Conservation (phyloP, 2,113 vertebrate genomes). For the Mormoops blainvillei region DNA sequence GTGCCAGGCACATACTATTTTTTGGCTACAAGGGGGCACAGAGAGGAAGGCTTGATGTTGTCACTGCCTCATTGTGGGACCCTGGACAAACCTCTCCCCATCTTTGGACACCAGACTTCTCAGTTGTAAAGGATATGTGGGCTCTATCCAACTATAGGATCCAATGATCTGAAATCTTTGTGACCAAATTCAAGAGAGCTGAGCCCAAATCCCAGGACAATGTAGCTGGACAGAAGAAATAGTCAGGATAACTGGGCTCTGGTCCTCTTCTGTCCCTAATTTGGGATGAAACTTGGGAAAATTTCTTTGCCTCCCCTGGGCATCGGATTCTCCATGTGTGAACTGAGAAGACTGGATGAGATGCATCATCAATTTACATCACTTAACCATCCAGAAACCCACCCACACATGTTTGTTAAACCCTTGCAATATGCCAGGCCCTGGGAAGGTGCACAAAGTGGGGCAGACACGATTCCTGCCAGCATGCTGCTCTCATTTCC, state of each 20-base stretch:
- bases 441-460: neutral
- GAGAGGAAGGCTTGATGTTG: neutral
- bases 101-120: neutral
- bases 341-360: neutral
- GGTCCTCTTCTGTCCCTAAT: neutral
- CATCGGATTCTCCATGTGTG: neutral
- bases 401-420: neutral
- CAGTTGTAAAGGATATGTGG: neutral
- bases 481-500: neutral
- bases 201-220: neutral
- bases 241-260: neutral
- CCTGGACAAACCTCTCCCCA: neutral
- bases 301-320: neutral
- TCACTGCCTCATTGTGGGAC: neutral
- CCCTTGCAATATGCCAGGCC: neutral
- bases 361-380: neutral
- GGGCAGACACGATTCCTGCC: neutral
- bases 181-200: neutral
- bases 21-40: neutral
- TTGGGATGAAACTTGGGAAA: neutral
- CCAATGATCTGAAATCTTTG: neutral
- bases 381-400: neutral
- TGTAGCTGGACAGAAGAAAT: neutral
- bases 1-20: neutral
- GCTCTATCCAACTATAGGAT: neutral